phyloP scores from a whole-genome alignment of 2,797 vertebrate genomes.

The Rhabdophis nuchalis region DNA sequence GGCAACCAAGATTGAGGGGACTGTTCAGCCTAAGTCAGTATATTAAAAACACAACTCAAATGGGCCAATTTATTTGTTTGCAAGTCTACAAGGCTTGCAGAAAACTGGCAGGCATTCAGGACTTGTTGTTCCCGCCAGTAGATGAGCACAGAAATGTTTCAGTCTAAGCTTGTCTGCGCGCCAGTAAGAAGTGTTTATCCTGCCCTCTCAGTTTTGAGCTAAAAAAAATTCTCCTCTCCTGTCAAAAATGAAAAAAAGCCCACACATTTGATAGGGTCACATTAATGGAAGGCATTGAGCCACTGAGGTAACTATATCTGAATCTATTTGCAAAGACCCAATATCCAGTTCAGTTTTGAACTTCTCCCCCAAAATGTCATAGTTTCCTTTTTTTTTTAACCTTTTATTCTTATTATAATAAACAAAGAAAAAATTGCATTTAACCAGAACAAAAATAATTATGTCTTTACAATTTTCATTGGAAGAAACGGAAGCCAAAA shows the following conservation, averaged over 20 bases:
- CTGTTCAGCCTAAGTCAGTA: neutral
- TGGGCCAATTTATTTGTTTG: neutral
- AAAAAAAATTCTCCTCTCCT: neutral
- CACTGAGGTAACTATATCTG: neutral
- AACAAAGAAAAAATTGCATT: neutral
- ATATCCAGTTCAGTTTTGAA: neutral
- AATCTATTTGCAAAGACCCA: neutral
- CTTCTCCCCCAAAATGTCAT: neutral
- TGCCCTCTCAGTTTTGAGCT: neutral
- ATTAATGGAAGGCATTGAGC: neutral
- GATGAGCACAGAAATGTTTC: neutral
- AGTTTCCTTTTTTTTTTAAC: neutral
- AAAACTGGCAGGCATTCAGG: neutral
- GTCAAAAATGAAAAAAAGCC: neutral
- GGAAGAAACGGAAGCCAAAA: neutral
- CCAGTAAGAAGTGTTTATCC: neutral
- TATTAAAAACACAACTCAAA: neutral
- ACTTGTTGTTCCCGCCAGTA: neutral
- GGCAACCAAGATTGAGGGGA: neutral
- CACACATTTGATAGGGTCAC: neutral
- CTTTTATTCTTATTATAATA: neutral
- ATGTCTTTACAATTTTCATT: neutral
- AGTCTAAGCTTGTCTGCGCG: neutral
- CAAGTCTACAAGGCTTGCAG: neutral
- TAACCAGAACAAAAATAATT: neutral